Conservation (phyloP, 2,113 vertebrate species). For the Damaliscus lunatus region DNA sequence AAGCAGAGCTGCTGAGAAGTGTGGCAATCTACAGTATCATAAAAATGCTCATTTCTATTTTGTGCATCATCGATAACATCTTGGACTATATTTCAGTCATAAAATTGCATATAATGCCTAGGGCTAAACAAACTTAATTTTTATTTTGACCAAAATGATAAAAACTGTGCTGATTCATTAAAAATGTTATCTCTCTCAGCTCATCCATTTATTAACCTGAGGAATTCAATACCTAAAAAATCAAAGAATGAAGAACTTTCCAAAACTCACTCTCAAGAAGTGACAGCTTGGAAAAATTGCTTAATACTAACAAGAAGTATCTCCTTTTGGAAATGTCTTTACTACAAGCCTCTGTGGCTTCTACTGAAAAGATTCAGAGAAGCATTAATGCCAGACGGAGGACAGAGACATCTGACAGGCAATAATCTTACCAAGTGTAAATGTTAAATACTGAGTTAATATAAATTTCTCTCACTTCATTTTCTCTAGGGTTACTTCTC, state of each 20-base stretch:
- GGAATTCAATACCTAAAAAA: not conserved
- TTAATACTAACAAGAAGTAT: constrained; percentile 16
- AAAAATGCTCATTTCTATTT: constrained; percentile 60
- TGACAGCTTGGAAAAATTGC: not conserved
- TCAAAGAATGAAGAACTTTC: constrained; percentile 20
- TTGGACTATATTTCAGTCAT: not conserved
- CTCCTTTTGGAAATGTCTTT: constrained; percentile 38
- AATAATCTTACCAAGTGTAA: not conserved
- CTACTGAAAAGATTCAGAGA: not conserved
- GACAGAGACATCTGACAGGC: not conserved
- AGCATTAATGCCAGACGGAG: not conserved
- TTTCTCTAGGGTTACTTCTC: not conserved
- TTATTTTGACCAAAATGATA: not conserved
- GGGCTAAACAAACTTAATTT: not conserved
- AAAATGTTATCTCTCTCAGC: not conserved
- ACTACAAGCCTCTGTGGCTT: not conserved
- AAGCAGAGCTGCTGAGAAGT: constrained; percentile 26
- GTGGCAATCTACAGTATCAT: not conserved
- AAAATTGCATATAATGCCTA: not conserved
- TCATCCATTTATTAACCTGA: not conserved
- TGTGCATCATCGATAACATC: constrained; percentile 32
- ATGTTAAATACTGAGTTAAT: not conserved
- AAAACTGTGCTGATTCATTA: not conserved
- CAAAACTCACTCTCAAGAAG: not conserved
- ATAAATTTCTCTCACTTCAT: not conserved